phyloP scores from a whole-genome alignment of 2,888 invertebrate species.

The Amphipoea lucens region DNA sequence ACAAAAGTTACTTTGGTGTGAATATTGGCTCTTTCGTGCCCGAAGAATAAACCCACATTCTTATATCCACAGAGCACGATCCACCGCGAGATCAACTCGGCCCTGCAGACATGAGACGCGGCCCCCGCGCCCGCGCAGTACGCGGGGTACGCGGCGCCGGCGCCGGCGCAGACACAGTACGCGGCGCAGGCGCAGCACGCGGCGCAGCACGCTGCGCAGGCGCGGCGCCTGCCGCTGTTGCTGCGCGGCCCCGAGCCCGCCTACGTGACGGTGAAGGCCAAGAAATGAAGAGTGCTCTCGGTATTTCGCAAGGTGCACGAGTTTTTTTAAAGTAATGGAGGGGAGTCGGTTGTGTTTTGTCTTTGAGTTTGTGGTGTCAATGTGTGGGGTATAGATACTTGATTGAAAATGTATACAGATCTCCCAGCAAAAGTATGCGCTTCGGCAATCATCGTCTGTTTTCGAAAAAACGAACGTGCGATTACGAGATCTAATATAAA shows the following conservation, averaged over 20 bases:
- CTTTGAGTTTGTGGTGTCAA: conserved; percentile 19
- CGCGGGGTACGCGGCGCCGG: conserved; percentile 66
- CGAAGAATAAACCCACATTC: not conserved
- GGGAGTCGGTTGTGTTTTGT: conserved; percentile 43
- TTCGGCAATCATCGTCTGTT: not conserved
- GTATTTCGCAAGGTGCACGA: conserved; percentile 89
- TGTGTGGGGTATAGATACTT: conserved; percentile 16
- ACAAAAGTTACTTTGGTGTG: not conserved
- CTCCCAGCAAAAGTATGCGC: not conserved
- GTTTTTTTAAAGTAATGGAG: conserved; percentile 68
- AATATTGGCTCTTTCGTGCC: not conserved
- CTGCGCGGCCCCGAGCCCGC: conserved; percentile 74
- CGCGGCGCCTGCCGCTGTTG: conserved; percentile 30
- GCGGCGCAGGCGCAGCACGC: not conserved
- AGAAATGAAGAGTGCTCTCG: conserved; percentile 86
- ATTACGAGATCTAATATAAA: not conserved
- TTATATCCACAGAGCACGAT: conserved; percentile 89
- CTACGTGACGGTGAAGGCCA: conserved; percentile 83
- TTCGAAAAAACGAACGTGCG: not conserved
- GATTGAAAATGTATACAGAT: not conserved
- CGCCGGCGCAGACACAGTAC: conserved; percentile 44
- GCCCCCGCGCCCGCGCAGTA: conserved; percentile 78
- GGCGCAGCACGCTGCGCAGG: not conserved
- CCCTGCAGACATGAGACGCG: conserved; percentile 93
- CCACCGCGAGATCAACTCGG: conserved; percentile 95